Conservation (phyloP, 2,113 vertebrate genomes). For the Pelobates fuscus region DNA sequence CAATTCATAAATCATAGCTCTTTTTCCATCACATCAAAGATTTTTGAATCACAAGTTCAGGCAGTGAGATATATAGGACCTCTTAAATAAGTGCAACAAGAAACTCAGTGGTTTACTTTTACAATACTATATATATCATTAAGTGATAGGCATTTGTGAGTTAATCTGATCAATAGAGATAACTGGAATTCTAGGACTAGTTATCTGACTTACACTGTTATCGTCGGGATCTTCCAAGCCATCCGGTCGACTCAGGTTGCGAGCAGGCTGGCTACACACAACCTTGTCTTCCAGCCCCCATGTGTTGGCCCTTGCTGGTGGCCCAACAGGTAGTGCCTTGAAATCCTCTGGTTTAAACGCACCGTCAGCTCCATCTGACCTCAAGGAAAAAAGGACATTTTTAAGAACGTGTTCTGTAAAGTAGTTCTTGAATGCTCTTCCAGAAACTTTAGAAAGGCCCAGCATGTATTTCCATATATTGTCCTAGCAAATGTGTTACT, state of each 20-base stretch:
- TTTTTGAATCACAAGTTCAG: not conserved
- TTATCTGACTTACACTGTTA: conserved; percentile 63
- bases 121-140: not conserved
- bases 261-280: conserved; percentile 92
- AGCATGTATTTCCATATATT: too few species aligned
- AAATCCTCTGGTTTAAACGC: conserved; percentile 90
- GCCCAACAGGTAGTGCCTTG: conserved; percentile 84
- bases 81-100: not conserved
- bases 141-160: not conserved
- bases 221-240: conserved; percentile 90
- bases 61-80: not conserved
- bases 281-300: conserved; percentile 89
- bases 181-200: conserved; percentile 3
- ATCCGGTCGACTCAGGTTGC: conserved; percentile 90
- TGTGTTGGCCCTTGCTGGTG: conserved; percentile 80
- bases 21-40: conserved; percentile 7
- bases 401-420: too few species aligned
- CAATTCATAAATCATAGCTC: conserved; percentile 17
- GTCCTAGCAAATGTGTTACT: too few species aligned
- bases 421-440: too few species aligned
- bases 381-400: conserved; percentile 38
- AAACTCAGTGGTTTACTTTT: not conserved
- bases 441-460: too few species aligned
- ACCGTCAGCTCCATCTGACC: conserved; percentile 85
- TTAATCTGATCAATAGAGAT: conserved; percentile 9